Base-by-base conservation (phyloP, 1,140 invertebrate species). In the Zaprionus inermis region DNA sequence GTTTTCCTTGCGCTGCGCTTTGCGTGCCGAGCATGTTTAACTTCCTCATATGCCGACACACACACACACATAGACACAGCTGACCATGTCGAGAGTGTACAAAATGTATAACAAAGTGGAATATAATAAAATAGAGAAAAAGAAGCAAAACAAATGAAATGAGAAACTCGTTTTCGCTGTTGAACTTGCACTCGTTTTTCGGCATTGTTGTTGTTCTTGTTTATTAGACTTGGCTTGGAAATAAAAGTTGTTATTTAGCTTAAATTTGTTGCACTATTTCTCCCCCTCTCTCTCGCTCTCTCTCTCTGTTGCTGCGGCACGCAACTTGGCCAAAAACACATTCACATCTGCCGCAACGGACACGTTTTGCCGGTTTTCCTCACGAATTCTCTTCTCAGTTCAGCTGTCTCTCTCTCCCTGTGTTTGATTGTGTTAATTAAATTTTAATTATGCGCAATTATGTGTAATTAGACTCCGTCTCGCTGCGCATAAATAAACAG, bases 151-250 rank as follows among this genome's bases (percentile, higher is more conserved):
- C 18, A 10, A 72, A 68, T 46, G 24, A 63, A 70, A 63, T 61
- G 36, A 70, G 76, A 79, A 86, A 88, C 82, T 66, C 38, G 82
- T 88, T 86, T 86, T 79, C 79, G 69, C 63, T 74, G 80, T 80
- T 88, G 84, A 88, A 88, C 83, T 88, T 88, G 83, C 84, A 84
- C 83, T 88, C 85, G 84, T 89, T 86, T 89, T 86, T 86, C 57
- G 72, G 65, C 61, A 55, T 75, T 75, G 64, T 70, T 46, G 44
- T 20, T 3, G 44, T 49, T 18, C 11, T 12, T 49, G 44, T 49
- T 46, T 46, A 12, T 18, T 49, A 67, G 73, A 89, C 82, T 80
- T 80, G 63, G 52, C 65, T 71, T 44, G 80, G 72, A 88, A 88
- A 86, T 76, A 76, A 83, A 83, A 79, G 67, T 68, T 57, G 68